These are phyloP conservation scores for Brachionus calyciflorus DNA, from an alignment of 1,140 invertebrate genomes.

Conservation along the genomic window DNA sequence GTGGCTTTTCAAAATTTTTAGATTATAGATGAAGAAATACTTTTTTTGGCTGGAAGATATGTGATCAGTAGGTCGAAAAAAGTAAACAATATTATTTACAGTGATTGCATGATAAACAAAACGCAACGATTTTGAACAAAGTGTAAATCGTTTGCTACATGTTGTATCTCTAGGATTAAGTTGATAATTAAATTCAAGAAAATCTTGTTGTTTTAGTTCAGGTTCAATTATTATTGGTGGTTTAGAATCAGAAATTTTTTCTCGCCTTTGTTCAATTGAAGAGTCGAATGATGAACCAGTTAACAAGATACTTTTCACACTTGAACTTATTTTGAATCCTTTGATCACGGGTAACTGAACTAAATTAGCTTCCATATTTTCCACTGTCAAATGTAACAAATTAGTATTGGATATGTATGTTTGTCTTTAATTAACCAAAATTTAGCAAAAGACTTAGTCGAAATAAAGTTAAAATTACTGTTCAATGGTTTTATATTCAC, in stretches of 20 bases:
- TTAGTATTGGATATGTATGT: not conserved
- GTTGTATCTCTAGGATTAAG: not conserved
- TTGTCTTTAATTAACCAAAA: not conserved
- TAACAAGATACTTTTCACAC: constrained; percentile 35
- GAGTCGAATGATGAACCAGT: constrained; percentile 26
- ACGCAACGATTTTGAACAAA: constrained; percentile 9
- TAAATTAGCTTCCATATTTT: constrained; percentile 22
- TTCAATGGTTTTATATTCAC: constrained; percentile 11
- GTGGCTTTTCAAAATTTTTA: too few species aligned
- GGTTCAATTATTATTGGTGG: constrained; percentile 2
- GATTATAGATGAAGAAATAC: too few species aligned
- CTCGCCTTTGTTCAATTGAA: not conserved
- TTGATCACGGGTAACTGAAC: not conserved
- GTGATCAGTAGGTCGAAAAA: constrained; percentile 12
- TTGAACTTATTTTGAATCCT: constrained; percentile 21
- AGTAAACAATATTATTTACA: constrained; percentile 38
- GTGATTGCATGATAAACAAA: constrained; percentile 41
- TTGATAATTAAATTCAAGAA: constrained; percentile 23
- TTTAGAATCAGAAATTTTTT: not conserved
- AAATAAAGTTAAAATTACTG: not conserved
- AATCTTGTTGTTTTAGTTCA: constrained; percentile 6
- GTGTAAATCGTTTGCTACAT: not conserved
- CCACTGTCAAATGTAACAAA: constrained; percentile 3
- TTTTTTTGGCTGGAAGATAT: not conserved
- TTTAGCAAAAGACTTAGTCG: not conserved